Evolutionary conservation across 2,113 vertebrate species (phyloP).

Genomic region (Neolamprologus longior): DNA sequence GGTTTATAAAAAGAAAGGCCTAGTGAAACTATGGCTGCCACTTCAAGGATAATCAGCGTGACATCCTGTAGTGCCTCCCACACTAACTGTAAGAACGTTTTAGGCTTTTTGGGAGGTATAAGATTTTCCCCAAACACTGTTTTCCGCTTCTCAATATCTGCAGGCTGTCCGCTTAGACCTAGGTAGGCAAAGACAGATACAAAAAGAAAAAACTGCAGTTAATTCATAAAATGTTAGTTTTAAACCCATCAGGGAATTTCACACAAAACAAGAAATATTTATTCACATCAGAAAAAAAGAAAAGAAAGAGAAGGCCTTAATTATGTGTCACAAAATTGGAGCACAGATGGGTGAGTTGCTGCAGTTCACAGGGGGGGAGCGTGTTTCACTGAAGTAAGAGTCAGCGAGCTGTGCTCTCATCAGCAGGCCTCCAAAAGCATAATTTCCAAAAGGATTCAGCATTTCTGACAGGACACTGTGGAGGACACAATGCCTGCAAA

Average conservation of each 20-base stretch:
- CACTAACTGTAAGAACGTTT: constrained; percentile 99
- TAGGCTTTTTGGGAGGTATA: constrained; percentile 99
- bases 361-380: not conserved
- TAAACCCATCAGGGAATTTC: not conserved
- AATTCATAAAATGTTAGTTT: not conserved
- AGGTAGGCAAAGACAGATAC: not conserved
- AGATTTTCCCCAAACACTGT: constrained; percentile 90
- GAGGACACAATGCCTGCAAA: constrained; percentile 1
- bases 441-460: not conserved
- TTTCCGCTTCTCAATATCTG: constrained; percentile 95
- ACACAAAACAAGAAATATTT: not conserved
- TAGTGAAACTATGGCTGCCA: constrained; percentile 98
- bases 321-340: not conserved
- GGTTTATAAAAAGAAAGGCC: constrained; percentile 99
- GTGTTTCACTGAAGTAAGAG: not conserved
- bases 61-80: constrained; percentile 99
- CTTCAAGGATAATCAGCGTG: constrained; percentile 98
- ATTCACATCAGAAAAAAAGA: not conserved
- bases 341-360: not conserved
- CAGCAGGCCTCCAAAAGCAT: not conserved
- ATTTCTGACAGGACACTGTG: not conserved
- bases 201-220: not conserved
- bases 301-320: not conserved
- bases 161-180: constrained; percentile 94
- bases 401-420: not conserved